Evolutionary conservation across 2,888 invertebrate species (phyloP).

Genomic region (Volucella inflata): DNA sequence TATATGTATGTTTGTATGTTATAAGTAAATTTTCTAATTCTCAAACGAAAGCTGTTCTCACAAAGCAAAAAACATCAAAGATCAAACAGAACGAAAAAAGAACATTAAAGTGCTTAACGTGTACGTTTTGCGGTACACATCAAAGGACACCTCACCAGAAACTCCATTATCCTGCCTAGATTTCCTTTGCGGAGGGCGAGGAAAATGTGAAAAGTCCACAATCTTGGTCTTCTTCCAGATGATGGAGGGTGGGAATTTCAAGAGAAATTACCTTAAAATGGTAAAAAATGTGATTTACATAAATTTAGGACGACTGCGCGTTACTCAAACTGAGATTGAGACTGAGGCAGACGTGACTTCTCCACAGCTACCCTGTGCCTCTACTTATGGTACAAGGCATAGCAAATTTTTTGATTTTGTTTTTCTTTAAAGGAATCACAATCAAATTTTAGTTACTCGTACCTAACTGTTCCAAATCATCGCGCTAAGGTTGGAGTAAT

Average conservation of each 20-base stretch:
- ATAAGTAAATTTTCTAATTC: neutral
- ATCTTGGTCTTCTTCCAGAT: neutral
- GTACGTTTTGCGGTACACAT: neutral
- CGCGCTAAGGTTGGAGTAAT: neutral
- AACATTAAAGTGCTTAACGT: constrained; percentile 20
- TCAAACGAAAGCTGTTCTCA: constrained; percentile 6
- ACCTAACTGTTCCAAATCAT: neutral
- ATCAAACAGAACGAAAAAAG: constrained; percentile 28
- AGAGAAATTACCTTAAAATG: constrained; percentile 34
- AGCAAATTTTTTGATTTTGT: constrained; percentile 15
- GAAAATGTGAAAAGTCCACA: neutral
- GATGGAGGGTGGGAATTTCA: neutral
- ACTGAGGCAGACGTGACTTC: neutral
- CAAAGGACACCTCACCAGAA: constrained; percentile 10
- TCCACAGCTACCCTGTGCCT: too few relatives aligned
- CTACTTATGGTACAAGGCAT: neutral
- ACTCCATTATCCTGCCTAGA: neutral
- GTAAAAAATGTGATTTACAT: constrained; percentile 39
- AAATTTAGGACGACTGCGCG: constrained; percentile 34
- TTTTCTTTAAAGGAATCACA: constrained; percentile 15
- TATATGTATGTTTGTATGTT: neutral
- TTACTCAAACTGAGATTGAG: constrained; percentile 6
- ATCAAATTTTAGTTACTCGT: constrained; percentile 13
- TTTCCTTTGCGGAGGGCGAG: neutral
- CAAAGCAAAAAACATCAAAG: neutral